phyloP scores from a whole-genome alignment of 2,888 invertebrate genomes.

The Diplolepis rosae region DNA sequence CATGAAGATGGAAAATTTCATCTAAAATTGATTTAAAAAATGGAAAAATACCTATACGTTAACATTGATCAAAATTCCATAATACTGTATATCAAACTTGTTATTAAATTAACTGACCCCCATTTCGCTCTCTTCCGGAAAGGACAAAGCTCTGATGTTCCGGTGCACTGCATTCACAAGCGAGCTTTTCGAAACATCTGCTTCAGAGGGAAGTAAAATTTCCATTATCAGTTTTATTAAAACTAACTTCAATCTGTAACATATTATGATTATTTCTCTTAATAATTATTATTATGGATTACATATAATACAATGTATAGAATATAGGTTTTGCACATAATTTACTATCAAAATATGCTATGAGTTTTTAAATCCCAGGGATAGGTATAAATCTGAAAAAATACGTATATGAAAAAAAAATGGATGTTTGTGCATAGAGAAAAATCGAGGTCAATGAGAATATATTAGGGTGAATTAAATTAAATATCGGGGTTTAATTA shows the following conservation, averaged over 20 bases:
- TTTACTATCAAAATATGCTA: background rate
- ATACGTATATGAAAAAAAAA: background rate
- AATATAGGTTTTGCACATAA: background rate
- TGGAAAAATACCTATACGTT: too few species aligned
- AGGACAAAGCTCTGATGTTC: conserved; percentile 56
- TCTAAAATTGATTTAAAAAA: too few species aligned
- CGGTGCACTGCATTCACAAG: conserved; percentile 50
- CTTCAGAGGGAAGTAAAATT: conserved; percentile 20
- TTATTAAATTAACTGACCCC: conserved; percentile 52
- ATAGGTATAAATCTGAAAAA: background rate
- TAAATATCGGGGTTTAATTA: conserved; percentile 3
- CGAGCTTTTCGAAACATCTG: conserved; percentile 33
- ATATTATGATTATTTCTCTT: background rate
- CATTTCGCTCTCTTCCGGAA: conserved; percentile 64
- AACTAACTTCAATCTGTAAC: conserved; percentile 32
- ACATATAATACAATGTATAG: background rate
- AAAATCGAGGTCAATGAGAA: conserved; percentile 6
- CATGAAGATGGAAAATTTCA: too few species aligned
- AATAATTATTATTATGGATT: background rate
- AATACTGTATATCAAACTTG: background rate
- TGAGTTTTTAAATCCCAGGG: background rate
- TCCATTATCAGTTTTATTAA: conserved; percentile 29
- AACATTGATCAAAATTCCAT: conserved; percentile 22
- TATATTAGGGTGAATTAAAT: conserved; percentile 10
- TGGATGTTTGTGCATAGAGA: background rate